These are phyloP conservation scores for Amblyopsis hoosieri DNA, from an alignment of 2,797 vertebrate species.

Conservation along the genomic window DNA sequence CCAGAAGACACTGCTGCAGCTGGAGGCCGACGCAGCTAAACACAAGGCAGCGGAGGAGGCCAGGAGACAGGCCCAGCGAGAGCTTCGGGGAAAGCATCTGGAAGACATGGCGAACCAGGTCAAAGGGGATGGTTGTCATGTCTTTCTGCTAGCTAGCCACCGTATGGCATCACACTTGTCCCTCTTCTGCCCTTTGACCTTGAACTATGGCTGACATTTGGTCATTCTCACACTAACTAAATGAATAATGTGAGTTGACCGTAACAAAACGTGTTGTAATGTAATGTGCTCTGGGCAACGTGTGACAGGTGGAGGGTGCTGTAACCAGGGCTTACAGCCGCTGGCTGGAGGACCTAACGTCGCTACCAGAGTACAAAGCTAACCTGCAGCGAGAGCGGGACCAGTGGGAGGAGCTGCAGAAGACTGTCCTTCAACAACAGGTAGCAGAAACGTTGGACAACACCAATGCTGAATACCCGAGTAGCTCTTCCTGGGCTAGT, in stretches of 20 bases:
- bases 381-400: conserved; percentile 78
- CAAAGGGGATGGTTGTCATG: background rate
- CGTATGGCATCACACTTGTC: background rate
- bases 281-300: background rate
- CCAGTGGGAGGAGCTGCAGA: conserved; percentile 84
- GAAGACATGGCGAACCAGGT: conserved; percentile 81
- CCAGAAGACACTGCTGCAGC: conserved; percentile 72
- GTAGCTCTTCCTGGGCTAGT: background rate
- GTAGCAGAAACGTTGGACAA: conserved; percentile 53
- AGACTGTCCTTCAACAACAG: conserved; percentile 69
- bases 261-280: background rate
- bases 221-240: too few relatives aligned
- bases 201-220: too few relatives aligned
- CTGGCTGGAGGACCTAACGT: conserved; percentile 88
- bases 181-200: too few relatives aligned
- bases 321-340: conserved; percentile 82
- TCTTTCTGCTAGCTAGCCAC: background rate
- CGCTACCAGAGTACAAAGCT: conserved; percentile 85
- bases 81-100: conserved; percentile 77
- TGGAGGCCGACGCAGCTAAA: conserved; percentile 70
- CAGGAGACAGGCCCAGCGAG: conserved; percentile 72
- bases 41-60: conserved; percentile 70
- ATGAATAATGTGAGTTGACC: background rate
- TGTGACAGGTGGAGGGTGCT: conserved; percentile 84
- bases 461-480: background rate